Percentiles rank a stretch among this genome's conserved stretches.
Evolutionary conservation across 1,140 invertebrate genomes (phyloP).

Genomic region (Asbolus verrucosus): DNA sequence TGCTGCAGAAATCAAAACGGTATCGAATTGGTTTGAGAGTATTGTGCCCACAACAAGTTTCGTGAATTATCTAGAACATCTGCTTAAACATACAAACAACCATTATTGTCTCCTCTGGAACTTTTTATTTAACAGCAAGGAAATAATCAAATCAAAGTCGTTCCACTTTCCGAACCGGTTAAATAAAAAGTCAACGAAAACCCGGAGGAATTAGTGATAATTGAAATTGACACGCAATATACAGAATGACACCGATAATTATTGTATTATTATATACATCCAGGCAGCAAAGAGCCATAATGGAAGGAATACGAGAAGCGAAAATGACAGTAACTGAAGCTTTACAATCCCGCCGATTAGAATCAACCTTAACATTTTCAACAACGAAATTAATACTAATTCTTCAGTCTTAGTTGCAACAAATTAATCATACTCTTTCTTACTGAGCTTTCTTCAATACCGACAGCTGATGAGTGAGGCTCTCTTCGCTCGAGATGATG

Average conservation of each 20-base stretch:
- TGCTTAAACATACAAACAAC: constrained; percentile 39
- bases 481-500: constrained; percentile 70
- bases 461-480: constrained; percentile 69
- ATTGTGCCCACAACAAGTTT: constrained; percentile 37
- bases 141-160: constrained; percentile 39
- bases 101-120: constrained; percentile 44
- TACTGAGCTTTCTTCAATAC: constrained; percentile 70
- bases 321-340: constrained; percentile 38
- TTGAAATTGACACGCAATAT: constrained; percentile 38
- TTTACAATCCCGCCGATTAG: constrained; percentile 9
- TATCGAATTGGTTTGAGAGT: neutral
- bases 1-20: constrained; percentile 5
- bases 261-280: constrained; percentile 28
- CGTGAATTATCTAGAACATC: constrained; percentile 28
- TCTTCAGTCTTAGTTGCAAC: constrained; percentile 33
- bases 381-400: constrained; percentile 37
- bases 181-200: constrained; percentile 42
- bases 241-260: constrained; percentile 33
- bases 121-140: constrained; percentile 46
- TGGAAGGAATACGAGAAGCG: constrained; percentile 35
- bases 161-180: constrained; percentile 37
- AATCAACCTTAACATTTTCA: constrained; percentile 22
- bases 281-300: constrained; percentile 36
- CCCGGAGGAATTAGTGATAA: constrained; percentile 34
- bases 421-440: constrained; percentile 47